phyloP scores from a whole-genome alignment of 2,888 invertebrate species.

The Anodontia alba region DNA sequence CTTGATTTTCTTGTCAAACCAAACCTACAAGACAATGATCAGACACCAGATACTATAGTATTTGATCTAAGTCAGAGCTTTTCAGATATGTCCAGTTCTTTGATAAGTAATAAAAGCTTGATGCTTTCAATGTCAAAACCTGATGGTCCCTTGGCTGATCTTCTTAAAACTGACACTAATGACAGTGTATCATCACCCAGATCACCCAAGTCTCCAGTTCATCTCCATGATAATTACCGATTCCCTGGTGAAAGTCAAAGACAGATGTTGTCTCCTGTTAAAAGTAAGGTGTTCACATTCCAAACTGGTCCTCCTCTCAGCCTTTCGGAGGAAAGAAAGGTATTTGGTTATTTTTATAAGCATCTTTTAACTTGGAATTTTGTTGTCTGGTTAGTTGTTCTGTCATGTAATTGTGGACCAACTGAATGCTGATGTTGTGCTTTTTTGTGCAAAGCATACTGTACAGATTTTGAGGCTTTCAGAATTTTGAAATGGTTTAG shows the following conservation, averaged over 20 bases:
- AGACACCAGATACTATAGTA: neutral
- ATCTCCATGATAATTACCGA: constrained; percentile 1
- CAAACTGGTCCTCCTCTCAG: constrained; percentile 45
- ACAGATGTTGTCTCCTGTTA: constrained; percentile 36
- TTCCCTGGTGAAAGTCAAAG: constrained; percentile 26
- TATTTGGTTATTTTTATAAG: constrained; percentile 25
- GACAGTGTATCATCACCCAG: constrained; percentile 12
- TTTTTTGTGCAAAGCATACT: neutral
- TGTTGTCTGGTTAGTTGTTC: neutral
- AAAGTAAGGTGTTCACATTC: constrained; percentile 55
- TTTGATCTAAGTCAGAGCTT: neutral
- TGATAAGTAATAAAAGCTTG: neutral
- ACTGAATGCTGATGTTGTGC: neutral
- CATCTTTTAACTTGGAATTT: constrained; percentile 26
- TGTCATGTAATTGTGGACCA: neutral
- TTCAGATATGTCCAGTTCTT: neutral
- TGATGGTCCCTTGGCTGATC: neutral
- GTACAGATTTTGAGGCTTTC: neutral
- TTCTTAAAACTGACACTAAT: neutral
- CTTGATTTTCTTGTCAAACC: neutral
- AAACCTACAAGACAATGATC: neutral
- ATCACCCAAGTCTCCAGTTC: constrained; percentile 23
- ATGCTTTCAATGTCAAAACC: neutral
- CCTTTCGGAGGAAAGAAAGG: constrained; percentile 52
- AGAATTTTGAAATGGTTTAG: neutral